Evolutionary conservation across 1,140 invertebrate genomes (phyloP).

Genomic region (Leucophenga varia): DNA sequence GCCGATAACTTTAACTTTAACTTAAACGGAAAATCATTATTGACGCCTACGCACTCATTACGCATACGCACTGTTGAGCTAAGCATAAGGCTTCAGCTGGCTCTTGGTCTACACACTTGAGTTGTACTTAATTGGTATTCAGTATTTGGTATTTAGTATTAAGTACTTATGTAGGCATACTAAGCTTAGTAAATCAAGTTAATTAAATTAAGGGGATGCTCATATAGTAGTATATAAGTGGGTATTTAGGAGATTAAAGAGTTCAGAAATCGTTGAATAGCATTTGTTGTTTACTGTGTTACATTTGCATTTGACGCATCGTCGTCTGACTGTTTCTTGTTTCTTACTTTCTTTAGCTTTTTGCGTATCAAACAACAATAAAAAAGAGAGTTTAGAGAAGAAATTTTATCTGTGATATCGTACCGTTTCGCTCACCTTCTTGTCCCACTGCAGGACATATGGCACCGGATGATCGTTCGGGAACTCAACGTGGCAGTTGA

Average conservation of each 20-base stretch:
- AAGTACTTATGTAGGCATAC: too few relatives aligned
- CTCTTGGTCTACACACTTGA: constrained; percentile 2
- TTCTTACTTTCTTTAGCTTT: constrained; percentile 45
- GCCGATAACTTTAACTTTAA: constrained; percentile 5
- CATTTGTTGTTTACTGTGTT: constrained; percentile 16
- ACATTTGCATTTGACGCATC: constrained; percentile 31
- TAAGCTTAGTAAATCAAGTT: constrained; percentile 10
- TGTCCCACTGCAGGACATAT: constrained; percentile 95
- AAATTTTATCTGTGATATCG: constrained; percentile 60
- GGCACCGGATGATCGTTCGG: constrained; percentile 87
- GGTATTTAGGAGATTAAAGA: constrained; percentile 21
- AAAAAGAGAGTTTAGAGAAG: constrained; percentile 63
- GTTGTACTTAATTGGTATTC: neutral
- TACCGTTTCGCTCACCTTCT: constrained; percentile 91
- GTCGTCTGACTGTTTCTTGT: constrained; percentile 36
- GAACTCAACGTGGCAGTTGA: constrained; percentile 93
- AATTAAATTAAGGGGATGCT: constrained; percentile 26
- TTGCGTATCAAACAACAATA: constrained; percentile 47
- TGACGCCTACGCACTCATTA: too few relatives aligned
- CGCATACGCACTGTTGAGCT: constrained; percentile 4
- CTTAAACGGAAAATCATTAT: constrained; percentile 2
- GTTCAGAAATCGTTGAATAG: constrained; percentile 24
- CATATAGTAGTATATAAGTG: constrained; percentile 22
- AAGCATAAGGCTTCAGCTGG: constrained; percentile 1
- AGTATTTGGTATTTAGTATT: constrained; percentile 1